phyloP scores from a whole-genome alignment of 2,888 invertebrate species.

The Pyrrhia umbra region DNA sequence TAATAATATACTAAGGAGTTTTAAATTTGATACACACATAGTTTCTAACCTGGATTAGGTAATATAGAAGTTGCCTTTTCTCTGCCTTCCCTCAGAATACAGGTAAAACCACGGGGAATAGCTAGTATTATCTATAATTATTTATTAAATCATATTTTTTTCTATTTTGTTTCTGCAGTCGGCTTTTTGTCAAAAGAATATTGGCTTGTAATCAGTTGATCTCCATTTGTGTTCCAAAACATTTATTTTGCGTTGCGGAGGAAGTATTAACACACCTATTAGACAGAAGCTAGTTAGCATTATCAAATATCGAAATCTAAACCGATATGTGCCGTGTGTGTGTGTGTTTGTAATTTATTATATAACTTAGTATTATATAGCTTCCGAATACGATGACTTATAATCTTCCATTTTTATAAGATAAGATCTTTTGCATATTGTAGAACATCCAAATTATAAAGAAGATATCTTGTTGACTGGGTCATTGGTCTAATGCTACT shows the following conservation, averaged over 20 bases:
- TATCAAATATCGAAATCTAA: not conserved
- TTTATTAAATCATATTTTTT: no score
- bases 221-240: no score
- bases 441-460: no score
- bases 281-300: not conserved
- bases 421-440: not conserved
- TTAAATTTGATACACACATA: not conserved
- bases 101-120: no score
- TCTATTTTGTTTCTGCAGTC: conserved; percentile 21
- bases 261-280: not conserved
- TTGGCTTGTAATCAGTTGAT: not conserved
- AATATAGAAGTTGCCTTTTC: no score
- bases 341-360: not conserved
- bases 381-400: not conserved
- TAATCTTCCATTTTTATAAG: not conserved
- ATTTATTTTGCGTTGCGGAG: not conserved
- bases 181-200: conserved; percentile 12
- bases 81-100: no score
- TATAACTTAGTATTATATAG: not conserved
- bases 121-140: no score
- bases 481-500: no score
- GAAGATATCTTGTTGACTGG: no score
- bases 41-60: no score
- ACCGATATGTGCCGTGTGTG: not conserved
- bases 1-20: no score